Evolutionary conservation across 2,113 vertebrate species (phyloP), one percentile per base, ranked within the genome.

Genomic region (Todiramphus chloris): DNA sequence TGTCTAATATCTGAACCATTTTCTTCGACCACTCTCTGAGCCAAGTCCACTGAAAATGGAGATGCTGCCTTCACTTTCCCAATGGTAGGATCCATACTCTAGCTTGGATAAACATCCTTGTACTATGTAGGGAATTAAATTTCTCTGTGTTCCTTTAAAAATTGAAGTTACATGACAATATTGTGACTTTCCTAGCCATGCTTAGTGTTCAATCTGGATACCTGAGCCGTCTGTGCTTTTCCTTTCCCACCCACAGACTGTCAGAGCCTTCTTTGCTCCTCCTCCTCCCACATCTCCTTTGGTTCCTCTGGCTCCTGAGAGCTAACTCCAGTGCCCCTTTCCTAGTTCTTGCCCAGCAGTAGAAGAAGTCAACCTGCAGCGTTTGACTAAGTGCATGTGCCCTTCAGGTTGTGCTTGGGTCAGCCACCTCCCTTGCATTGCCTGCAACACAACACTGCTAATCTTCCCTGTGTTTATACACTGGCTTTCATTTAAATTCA

Each of bases 131-230:
- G n/a, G 8, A 33, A 55, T 93, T 91, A 18, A 50, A 1, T 13
- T 66, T 46, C 70, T 59, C 28, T 39, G 5, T 55, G 20, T 44
- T 31, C 31, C 39, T 79, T 91, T 80, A 41, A 46, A 84, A 76
- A 66, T 33, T 3, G 35, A 91, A 82, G 27, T 37, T 81, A 60
- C 6, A 2, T 31, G 33, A 37, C 51, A 72, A 37, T 41, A 46
- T 19, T 3, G 1, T 41, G 41, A 50, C 0, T 1, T 51, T 4
- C 10, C 6, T 43, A 18, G 28, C 21, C 58, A 16, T 31, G 25
- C 24, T 88, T 1, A 4, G 7, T 39, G 8, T 75, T 91, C 44
- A 13, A 44, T 81, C 35, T 51, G n/a, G 21, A 44, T 87, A 56
- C n/a, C 44, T 56, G 28, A 67, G 17, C 2, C 10, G 13, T 16